Evolutionary conservation across 2,113 vertebrate genomes (phyloP).

Genomic region (Pangasianodon hypophthalmus): DNA sequence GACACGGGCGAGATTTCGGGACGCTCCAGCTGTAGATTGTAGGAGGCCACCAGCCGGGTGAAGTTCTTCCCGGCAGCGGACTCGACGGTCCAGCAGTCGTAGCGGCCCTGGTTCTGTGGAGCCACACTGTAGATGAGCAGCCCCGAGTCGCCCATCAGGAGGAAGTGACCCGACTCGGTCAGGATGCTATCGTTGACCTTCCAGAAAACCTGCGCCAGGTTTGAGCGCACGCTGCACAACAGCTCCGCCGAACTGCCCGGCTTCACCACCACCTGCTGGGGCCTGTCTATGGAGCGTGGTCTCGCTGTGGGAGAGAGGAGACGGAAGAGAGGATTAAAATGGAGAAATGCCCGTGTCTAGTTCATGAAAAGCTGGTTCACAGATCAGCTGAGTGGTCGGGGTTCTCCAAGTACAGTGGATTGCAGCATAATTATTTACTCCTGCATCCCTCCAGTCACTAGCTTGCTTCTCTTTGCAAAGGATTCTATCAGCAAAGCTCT

Average conservation of each 20-base stretch:
- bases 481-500: no score
- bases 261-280: conserved; percentile 73
- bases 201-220: conserved; percentile 87
- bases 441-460: no score
- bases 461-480: no score
- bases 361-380: background rate
- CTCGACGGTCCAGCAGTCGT: conserved; percentile 89
- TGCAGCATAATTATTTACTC: no score
- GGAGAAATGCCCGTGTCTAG: background rate
- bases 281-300: conserved; percentile 52
- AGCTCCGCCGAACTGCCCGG: conserved; percentile 87
- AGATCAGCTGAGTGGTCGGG: no score
- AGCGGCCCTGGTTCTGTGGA: conserved; percentile 83
- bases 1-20: conserved; percentile 49
- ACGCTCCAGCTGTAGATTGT: conserved; percentile 78
- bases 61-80: conserved; percentile 81
- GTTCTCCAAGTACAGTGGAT: no score
- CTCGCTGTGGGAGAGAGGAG: conserved; percentile 61
- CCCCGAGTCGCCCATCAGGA: conserved; percentile 76
- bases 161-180: conserved; percentile 83
- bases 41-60: conserved; percentile 81
- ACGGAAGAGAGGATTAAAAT: background rate
- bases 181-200: conserved; percentile 78
- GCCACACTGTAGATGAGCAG: conserved; percentile 91
- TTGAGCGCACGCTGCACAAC: conserved; percentile 85